A percentile compares a stretch with the other conserved stretches of the same genome.
Evolutionary conservation across 2,888 invertebrate genomes (phyloP).

Genomic region (Nasonia oneida): DNA sequence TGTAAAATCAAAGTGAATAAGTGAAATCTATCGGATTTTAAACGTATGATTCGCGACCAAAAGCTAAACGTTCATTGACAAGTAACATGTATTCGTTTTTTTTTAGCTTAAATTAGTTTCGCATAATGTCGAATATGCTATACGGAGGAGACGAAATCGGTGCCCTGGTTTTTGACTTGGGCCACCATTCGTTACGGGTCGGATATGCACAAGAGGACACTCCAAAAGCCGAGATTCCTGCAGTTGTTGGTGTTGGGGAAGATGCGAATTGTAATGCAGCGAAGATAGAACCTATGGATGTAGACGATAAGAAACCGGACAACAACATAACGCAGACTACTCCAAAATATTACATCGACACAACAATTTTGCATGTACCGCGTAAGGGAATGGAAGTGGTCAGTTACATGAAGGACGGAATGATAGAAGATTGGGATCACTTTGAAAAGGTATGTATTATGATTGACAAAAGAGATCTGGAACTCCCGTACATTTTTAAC

Average conservation of each 20-base stretch:
- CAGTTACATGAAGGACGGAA: constrained; percentile 98
- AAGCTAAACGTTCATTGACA: neutral
- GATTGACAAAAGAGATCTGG: neutral
- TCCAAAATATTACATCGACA: constrained; percentile 93
- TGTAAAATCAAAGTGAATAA: neutral
- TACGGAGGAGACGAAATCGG: constrained; percentile 99
- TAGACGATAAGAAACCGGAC: constrained; percentile 88
- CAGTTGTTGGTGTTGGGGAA: constrained; percentile 93
- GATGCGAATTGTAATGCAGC: constrained; percentile 81
- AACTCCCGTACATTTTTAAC: constrained; percentile 1
- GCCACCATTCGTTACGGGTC: constrained; percentile 92
- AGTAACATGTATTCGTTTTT: neutral
- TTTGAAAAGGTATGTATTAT: constrained; percentile 91
- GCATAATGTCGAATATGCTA: constrained; percentile 81
- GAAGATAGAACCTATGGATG: constrained; percentile 84
- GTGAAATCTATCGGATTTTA: neutral
- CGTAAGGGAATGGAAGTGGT: constrained; percentile 93
- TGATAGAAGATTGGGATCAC: constrained; percentile 99
- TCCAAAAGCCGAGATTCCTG: constrained; percentile 99
- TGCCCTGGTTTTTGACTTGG: constrained; percentile 98
- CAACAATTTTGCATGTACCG: constrained; percentile 94
- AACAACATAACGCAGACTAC: constrained; percentile 84
- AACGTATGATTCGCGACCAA: neutral
- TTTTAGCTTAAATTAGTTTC: constrained; percentile 13
- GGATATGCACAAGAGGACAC: constrained; percentile 99